These are phyloP conservation scores for Lates calcarifer DNA, from an alignment of 2,113 vertebrate genomes.

Conservation along the genomic window DNA sequence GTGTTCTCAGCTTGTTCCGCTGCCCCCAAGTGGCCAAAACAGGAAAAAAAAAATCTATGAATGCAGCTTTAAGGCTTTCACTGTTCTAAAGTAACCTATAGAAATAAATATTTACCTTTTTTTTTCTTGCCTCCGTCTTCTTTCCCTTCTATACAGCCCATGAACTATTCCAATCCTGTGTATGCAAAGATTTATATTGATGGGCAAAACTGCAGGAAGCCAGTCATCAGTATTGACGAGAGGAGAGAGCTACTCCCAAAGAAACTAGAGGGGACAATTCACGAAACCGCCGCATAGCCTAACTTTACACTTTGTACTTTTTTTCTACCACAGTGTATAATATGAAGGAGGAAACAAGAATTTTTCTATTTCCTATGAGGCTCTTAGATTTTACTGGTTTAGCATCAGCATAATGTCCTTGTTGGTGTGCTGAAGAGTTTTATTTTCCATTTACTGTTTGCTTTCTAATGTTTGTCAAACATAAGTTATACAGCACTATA, in stretches of 20 bases:
- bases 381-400: constrained; percentile 85
- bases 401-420: constrained; percentile 94
- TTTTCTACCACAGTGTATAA: constrained; percentile 96
- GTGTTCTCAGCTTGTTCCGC: neutral
- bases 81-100: neutral
- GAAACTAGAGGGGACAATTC: constrained; percentile 98
- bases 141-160: constrained; percentile 85
- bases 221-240: constrained; percentile 96
- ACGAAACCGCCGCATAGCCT: constrained; percentile 98
- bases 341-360: constrained; percentile 80
- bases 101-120: neutral
- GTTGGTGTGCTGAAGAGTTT: constrained; percentile 91
- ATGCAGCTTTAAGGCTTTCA: constrained; percentile 31
- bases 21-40: neutral
- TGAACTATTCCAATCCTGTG: constrained; percentile 99
- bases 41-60: neutral
- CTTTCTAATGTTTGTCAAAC: constrained; percentile 89
- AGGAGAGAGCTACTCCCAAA: constrained; percentile 99
- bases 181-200: constrained; percentile 98
- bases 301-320: constrained; percentile 91
- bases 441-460: constrained; percentile 86
- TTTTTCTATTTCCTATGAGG: constrained; percentile 96
- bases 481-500: constrained; percentile 84
- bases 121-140: neutral
- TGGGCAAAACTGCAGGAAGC: constrained; percentile 97